A percentile compares a stretch with the other conserved stretches of the same genome.
Evolutionary conservation across 1,140 invertebrate species (phyloP).

Genomic region (Diachasmimorpha longicaudata): DNA sequence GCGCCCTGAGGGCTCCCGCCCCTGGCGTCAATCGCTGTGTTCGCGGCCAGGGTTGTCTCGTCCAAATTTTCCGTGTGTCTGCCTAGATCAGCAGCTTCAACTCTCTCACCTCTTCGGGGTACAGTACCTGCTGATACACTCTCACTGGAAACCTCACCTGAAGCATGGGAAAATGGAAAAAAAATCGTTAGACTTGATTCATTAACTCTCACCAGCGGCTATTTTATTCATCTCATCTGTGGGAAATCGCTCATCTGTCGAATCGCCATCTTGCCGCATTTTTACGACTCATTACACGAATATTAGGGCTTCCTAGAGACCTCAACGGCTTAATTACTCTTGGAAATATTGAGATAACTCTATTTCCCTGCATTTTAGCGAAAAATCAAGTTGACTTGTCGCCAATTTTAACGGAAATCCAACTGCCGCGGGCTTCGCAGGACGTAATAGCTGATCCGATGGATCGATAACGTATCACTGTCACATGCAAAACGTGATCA

Average conservation of each 20-base stretch:
- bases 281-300: not conserved
- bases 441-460: not conserved
- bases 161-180: conserved; percentile 1
- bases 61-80: conserved; percentile 57
- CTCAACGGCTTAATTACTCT: not conserved
- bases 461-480: not conserved
- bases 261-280: too few species aligned
- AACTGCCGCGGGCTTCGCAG: not conserved
- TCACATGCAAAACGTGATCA: not conserved
- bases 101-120: conserved; percentile 53
- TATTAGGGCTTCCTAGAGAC: conserved; percentile 8
- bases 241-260: too few species aligned
- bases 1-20: conserved; percentile 60
- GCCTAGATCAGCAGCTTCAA: conserved; percentile 58
- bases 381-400: too few species aligned
- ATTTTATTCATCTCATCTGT: too few species aligned
- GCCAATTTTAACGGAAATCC: too few species aligned
- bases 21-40: conserved; percentile 59
- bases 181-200: too few species aligned
- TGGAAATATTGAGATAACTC: not conserved
- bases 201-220: too few species aligned
- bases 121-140: conserved; percentile 52
- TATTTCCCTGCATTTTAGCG: too few species aligned
- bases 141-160: conserved; percentile 61
- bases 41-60: conserved; percentile 60